Evolutionary conservation across 2,113 vertebrate species (phyloP), one percentile per base, ranked within the genome.

Genomic region (Chaetodon auriga): DNA sequence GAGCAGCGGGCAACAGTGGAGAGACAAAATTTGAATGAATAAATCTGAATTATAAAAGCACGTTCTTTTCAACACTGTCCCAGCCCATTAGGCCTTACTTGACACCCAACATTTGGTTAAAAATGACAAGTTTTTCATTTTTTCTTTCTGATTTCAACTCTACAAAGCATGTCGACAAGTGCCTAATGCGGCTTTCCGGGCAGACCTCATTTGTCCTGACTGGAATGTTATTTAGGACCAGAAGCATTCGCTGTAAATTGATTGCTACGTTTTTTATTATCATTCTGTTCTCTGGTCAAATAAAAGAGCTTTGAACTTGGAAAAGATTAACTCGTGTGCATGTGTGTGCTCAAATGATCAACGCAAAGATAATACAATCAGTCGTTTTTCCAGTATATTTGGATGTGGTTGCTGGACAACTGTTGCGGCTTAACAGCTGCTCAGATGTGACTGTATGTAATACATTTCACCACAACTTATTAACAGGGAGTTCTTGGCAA

Each of bases 241-340:
- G 66, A 80, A 30, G 41, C 78, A n/a, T 84, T 81, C 62, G 71
- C 2, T 82, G 78, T 84, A 66, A 75, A 86, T 68, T 12, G n/a
- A 65, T 72, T 19, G 48, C 35, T 16, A 21, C 0, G 18, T 46
- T 80, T 51, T 81, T 63, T 69, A 41, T 76, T 83, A 25, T 76
- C 38, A 11, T 81, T 89, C 14, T 51, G 30, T 81, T 90, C 38
- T 68, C 46, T 81, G 16, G 38, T 77, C 68, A 76, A 92, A 90
- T 91, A 91, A 92, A 93, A 89, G 25, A 82, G 68, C 85, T 87
- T 87, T 81, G 48, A 91, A 69, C 61, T 73, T 78, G 23, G 30
- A 83, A 72, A 66, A 78, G 63, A 53, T 25, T n/a, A 21, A 54
- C 16, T 10, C 0, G 8, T 23, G 0, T 18, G 10, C 1, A 7